Conservation (phyloP, 2,113 vertebrate species). For the western clawed frog (Xenopus tropicalis) region DNA sequence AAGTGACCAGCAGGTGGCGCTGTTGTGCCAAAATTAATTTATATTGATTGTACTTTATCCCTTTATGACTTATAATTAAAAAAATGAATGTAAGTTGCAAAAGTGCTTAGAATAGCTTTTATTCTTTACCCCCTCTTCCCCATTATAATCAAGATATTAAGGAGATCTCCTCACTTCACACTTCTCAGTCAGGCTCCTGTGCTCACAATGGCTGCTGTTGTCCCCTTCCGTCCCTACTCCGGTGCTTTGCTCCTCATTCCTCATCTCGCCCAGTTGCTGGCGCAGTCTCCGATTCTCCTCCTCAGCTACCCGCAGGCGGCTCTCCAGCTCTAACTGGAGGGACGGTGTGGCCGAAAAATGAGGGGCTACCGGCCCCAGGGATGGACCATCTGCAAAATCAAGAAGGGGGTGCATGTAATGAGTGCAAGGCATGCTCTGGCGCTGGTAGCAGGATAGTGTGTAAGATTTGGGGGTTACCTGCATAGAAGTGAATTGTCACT, state of each 20-base stretch:
- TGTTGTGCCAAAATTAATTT: no score
- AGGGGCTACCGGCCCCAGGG: background rate
- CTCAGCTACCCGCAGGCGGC: constrained; percentile 85
- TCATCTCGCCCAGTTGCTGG: constrained; percentile 70
- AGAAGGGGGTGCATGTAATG: background rate
- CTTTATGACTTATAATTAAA: no score
- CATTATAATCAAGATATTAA: no score
- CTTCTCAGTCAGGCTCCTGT: constrained; percentile 73
- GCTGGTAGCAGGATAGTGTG: no score
- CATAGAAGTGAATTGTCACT: no score
- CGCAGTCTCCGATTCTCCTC: constrained; percentile 84
- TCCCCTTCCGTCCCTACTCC: constrained; percentile 60
- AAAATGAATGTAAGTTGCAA: no score
- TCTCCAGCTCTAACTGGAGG: constrained; percentile 79
- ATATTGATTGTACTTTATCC: no score
- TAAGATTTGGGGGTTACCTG: no score
- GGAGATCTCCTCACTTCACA: constrained; percentile 72
- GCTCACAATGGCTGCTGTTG: constrained; percentile 74
- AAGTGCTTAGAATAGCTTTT: no score
- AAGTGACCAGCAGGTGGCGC: no score
- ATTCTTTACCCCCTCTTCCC: no score
- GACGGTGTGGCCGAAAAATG: background rate
- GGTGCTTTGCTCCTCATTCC: constrained; percentile 55
- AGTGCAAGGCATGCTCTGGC: background rate
- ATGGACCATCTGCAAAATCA: background rate